A percentile compares a stretch with the other conserved stretches of the same genome.
Evolutionary conservation across 2,797 vertebrate species (phyloP).

Genomic region (Coendou prehensilis): DNA sequence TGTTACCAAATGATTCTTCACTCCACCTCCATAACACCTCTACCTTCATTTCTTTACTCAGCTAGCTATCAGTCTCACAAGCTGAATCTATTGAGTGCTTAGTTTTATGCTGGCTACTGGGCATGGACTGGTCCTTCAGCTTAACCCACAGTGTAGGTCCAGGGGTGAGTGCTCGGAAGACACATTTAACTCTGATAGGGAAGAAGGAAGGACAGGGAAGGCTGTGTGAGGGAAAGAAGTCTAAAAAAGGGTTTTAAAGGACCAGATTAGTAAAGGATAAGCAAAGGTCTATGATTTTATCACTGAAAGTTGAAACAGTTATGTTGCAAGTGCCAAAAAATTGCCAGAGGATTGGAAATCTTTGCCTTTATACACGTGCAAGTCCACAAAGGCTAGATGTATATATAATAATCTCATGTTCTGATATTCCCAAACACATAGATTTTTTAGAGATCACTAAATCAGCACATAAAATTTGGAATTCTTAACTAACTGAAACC

Average conservation of each 20-base stretch:
- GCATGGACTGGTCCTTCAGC: background rate
- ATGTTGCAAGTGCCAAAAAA: background rate
- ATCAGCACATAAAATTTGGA: background rate
- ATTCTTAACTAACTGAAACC: constrained; percentile 37
- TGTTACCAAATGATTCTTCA: background rate
- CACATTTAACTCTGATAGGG: background rate
- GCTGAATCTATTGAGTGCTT: background rate
- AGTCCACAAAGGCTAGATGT: background rate
- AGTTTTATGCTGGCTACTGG: background rate
- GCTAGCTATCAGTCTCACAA: constrained; percentile 1
- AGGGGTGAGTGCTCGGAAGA: background rate
- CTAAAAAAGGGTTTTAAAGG: background rate
- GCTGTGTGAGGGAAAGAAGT: background rate
- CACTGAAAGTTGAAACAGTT: background rate
- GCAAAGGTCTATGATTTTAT: background rate
- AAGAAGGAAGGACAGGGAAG: background rate
- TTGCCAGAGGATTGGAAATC: background rate
- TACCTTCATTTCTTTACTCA: background rate
- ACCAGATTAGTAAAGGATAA: background rate
- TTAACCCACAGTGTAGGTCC: background rate
- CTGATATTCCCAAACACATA: background rate
- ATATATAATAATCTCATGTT: background rate
- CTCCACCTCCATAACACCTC: background rate
- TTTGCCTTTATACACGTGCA: background rate
- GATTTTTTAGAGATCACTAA: background rate